These are phyloP conservation scores for Phenganax subtilis DNA, from an alignment of 92 coral and sea anemone genomes.

Conservation along the genomic window DNA sequence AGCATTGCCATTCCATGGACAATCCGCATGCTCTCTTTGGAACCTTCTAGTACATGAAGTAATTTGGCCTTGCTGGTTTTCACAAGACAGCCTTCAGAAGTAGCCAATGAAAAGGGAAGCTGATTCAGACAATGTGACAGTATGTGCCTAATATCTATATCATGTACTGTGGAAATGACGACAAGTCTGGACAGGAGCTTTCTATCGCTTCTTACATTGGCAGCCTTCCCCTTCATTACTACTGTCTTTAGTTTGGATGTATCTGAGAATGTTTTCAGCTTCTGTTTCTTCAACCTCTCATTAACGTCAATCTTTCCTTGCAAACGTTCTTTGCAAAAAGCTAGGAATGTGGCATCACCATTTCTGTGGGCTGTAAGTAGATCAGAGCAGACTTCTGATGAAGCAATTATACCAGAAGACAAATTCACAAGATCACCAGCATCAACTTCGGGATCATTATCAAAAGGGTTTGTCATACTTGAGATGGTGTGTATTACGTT, in stretches of 20 bases:
- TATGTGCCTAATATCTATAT: neutral
- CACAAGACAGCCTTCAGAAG: slow-evolving; percentile 15
- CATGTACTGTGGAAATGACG: slow-evolving; percentile 8
- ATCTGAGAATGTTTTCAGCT: slow-evolving; percentile 16
- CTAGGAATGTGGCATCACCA: neutral
- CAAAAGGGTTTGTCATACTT: neutral
- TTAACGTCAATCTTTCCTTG: neutral
- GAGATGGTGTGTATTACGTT: neutral
- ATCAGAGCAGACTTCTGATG: neutral
- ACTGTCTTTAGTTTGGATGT: slow-evolving; percentile 13
- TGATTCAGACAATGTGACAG: neutral
- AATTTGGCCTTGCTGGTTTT: slow-evolving; percentile 7
- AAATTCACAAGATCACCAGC: slow-evolving; percentile 12
- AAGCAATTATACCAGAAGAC: neutral
- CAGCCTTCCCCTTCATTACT: slow-evolving; percentile 6
- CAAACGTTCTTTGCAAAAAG: slow-evolving; percentile 9
- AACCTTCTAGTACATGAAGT: slow-evolving; percentile 7
- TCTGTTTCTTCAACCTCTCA: neutral
- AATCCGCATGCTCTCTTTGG: slow-evolving; percentile 6
- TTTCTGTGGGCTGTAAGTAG: neutral
- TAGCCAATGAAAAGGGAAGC: slow-evolving; percentile 16
- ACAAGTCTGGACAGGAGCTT: slow-evolving; percentile 25
- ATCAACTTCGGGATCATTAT: neutral
- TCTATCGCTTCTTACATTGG: slow-evolving; percentile 4
- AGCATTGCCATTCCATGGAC: slow-evolving; percentile 30